Evolutionary conservation across 2,888 invertebrate species (phyloP).

Genomic region (Drosophila suboccidentalis): DNA sequence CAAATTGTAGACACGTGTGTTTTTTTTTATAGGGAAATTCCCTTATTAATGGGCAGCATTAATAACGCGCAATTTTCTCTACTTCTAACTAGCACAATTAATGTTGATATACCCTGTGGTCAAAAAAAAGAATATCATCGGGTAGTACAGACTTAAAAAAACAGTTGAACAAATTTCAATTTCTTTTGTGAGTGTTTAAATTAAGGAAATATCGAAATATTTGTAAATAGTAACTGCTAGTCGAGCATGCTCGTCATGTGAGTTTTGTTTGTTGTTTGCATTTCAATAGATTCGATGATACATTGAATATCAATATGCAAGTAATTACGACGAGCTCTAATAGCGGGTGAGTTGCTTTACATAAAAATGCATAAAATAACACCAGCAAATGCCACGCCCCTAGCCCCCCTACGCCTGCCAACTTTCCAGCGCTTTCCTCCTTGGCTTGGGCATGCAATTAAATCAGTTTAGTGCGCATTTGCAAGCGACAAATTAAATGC

Average conservation of each 20-base stretch:
- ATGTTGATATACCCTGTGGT: slow-evolving; percentile 25
- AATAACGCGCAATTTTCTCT: slow-evolving; percentile 25
- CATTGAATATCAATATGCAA: slow-evolving; percentile 41
- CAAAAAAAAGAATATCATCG: background rate
- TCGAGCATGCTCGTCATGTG: background rate
- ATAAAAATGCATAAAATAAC: slow-evolving; percentile 55
- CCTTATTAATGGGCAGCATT: slow-evolving; percentile 23
- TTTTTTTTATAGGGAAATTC: slow-evolving; percentile 37
- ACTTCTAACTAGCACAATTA: slow-evolving; percentile 7
- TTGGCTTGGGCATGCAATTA: slow-evolving; percentile 39
- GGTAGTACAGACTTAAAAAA: background rate
- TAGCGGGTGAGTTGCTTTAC: slow-evolving; percentile 49
- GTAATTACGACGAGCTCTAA: slow-evolving; percentile 34
- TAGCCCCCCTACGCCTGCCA: background rate
- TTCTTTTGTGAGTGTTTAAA: background rate
- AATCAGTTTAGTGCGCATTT: slow-evolving; percentile 59
- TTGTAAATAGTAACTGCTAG: slow-evolving; percentile 6
- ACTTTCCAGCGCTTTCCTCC: background rate
- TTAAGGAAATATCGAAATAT: background rate
- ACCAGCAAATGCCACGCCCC: slow-evolving; percentile 25
- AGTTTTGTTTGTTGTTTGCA: background rate
- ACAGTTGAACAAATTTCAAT: background rate
- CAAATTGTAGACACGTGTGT: slow-evolving; percentile 36
- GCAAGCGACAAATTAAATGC: slow-evolving; percentile 47
- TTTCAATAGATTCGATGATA: slow-evolving; percentile 18